Conservation (phyloP, 2,113 vertebrate genomes). For the Zapus hudsonius region DNA sequence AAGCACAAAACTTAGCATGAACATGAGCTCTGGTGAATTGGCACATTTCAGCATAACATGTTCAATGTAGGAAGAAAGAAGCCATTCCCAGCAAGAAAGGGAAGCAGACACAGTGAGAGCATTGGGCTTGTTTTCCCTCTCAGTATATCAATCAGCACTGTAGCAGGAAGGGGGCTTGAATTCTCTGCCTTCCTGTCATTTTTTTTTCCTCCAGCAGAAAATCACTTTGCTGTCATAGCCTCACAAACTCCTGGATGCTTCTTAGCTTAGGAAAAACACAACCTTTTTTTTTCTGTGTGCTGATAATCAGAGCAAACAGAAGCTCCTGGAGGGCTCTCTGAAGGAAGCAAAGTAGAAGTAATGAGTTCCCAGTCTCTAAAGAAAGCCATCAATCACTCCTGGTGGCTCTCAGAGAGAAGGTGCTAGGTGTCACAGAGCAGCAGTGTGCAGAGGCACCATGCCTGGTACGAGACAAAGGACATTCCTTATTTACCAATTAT, state of each 20-base stretch:
- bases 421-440: not conserved
- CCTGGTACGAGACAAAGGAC: not conserved
- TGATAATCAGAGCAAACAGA: conserved; percentile 58
- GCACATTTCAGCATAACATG: not conserved
- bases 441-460: not conserved
- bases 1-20: not conserved
- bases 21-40: not conserved
- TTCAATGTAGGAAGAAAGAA: not conserved
- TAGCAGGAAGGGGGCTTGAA: not conserved
- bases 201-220: conserved; percentile 44
- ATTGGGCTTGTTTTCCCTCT: not conserved
- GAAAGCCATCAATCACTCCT: not conserved
- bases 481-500: not conserved
- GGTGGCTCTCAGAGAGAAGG: not conserved
- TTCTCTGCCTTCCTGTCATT: not conserved
- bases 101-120: not conserved
- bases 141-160: not conserved
- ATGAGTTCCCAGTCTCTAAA: conserved; percentile 8
- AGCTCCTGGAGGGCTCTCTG: conserved; percentile 22
- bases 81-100: not conserved
- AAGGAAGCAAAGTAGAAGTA: conserved; percentile 17
- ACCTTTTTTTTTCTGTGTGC: conserved; percentile 12
- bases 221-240: conserved; percentile 22
- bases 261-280: conserved; percentile 20
- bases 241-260: conserved; percentile 7